Conservation (phyloP, 2,113 vertebrate genomes). For the Crotalus horridus region DNA sequence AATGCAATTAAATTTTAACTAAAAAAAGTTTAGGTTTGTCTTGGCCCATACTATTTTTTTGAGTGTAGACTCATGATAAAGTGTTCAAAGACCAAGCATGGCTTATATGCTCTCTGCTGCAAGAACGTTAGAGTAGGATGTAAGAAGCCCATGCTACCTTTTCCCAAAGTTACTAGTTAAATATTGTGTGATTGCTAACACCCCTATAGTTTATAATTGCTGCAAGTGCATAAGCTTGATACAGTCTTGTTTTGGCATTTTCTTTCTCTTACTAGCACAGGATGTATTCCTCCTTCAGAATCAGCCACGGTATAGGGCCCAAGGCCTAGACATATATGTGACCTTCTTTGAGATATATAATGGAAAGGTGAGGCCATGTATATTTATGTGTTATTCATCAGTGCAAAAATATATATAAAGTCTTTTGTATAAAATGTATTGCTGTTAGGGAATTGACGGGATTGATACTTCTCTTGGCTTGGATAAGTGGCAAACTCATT, state of each 20-base stretch:
- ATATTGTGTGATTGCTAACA: background rate
- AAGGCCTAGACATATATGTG: constrained; percentile 81
- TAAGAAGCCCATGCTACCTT: background rate
- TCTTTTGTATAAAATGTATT: background rate
- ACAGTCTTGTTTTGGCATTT: constrained; percentile 1
- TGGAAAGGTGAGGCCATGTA: constrained; percentile 79
- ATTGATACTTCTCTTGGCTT: background rate
- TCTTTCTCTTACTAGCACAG: constrained; percentile 71
- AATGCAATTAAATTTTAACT: background rate
- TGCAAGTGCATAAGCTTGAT: background rate
- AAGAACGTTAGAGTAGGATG: background rate
- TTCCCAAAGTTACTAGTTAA: background rate
- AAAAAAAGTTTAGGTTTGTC: background rate
- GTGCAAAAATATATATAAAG: background rate
- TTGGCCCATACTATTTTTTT: background rate
- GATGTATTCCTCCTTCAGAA: constrained; percentile 87
- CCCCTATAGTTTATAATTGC: background rate
- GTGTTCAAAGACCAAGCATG: background rate
- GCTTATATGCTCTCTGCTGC: background rate
- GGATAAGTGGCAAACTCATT: background rate
- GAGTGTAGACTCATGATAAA: background rate
- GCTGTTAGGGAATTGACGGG: background rate
- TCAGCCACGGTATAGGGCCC: constrained; percentile 74
- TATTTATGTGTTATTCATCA: background rate
- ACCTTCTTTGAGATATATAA: constrained; percentile 99